Percentiles rank a stretch among this genome's conserved stretches.
Evolutionary conservation across 2,113 vertebrate species (phyloP).

Genomic region (Muntiacus muntjak): DNA sequence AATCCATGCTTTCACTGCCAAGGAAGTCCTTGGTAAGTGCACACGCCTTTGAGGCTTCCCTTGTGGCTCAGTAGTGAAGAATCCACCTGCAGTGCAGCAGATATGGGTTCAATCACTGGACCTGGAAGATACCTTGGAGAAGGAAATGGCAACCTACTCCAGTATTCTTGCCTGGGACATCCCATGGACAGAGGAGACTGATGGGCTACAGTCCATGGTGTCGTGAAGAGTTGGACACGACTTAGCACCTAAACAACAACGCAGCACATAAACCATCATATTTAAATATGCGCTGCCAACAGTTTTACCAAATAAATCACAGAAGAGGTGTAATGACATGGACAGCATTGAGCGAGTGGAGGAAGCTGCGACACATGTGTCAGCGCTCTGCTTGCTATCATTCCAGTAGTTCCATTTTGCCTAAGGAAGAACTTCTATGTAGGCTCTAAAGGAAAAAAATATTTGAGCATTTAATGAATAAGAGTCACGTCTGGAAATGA

Average conservation of each 20-base stretch:
- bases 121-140: background rate
- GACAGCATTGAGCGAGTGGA: background rate
- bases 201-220: background rate
- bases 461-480: background rate
- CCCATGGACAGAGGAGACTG: background rate
- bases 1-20: too few relatives aligned
- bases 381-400: background rate
- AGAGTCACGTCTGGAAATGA: background rate
- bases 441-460: background rate
- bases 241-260: background rate
- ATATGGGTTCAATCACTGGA: background rate
- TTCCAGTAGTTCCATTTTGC: background rate
- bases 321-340: background rate
- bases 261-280: background rate
- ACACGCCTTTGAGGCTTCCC: background rate
- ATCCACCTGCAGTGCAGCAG: background rate
- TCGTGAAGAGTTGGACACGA: background rate
- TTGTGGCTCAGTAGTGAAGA: background rate
- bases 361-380: fast-evolving
- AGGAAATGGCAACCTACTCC: background rate
- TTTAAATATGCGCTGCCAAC: background rate
- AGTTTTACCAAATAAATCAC: background rate
- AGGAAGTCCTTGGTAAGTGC: too few relatives aligned
- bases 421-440: background rate
- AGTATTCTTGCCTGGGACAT: background rate